Base-by-base conservation (phyloP, 2,888 invertebrate genomes). In the Priapulus caudatus region DNA sequence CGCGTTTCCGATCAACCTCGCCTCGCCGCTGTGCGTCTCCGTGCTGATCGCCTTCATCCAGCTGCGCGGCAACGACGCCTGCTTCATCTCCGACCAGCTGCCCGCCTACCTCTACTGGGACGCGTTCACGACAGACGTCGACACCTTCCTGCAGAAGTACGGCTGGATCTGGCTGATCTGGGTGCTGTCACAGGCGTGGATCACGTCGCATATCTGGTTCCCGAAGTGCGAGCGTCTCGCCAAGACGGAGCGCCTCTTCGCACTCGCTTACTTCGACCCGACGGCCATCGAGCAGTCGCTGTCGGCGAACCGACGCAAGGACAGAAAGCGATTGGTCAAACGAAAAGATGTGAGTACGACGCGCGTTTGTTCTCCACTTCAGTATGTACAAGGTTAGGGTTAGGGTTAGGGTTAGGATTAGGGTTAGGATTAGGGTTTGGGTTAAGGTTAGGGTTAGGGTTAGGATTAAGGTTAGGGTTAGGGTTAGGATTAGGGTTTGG, bases 181-280 rank as follows among this genome's bases (percentile, higher is more conserved):
- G 89, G 72, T 93, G 51, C 70, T 93, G 2, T 92, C 92, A 1
- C 95, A 97, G 72, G 87, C 91, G 0, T 95, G 97, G 91, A 86
- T 95, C 51, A 87, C 92, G 0, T 76, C 93, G 54, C 95, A 98
- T 65, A 89, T 97, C 58, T 98, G 95, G 95, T 90, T 87, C 2
- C 97, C 97, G 2, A 91, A 92, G 74, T 90, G 91, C 64, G 95
- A 97, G 73, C 82, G 97, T 76, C 78, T 98, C 65, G 95, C 95
- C 0, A 83, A 91, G 43, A 93, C 95, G 0, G 97, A 97, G 70
- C 92, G 91, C 10, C n/a, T 33, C 10, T 33, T 33, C n/a, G 33
- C 33, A 33, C n/a, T 33, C 10, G 33, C 33, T 33, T 33, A 10
- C n/a, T 33, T 33, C 33, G 33, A 33, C n/a, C 33, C 33, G 10